Conservation (phyloP, 2,797 vertebrate genomes). For the Cygnus olor region DNA sequence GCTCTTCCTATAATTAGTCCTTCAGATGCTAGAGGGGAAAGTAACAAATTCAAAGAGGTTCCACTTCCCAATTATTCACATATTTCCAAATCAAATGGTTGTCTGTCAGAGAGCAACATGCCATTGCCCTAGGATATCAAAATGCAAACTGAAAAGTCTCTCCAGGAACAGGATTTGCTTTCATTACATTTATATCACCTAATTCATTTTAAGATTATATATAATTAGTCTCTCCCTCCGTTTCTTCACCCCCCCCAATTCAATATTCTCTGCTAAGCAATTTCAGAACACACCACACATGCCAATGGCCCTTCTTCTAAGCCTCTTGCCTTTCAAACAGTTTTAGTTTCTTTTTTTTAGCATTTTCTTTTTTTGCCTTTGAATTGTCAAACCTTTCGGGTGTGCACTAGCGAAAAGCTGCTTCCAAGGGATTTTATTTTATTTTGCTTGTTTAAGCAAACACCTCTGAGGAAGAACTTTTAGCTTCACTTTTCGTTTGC, state of each 20-base stretch:
- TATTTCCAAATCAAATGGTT: conserved; percentile 64
- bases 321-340: conserved; percentile 14
- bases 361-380: not conserved
- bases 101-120: conserved; percentile 63
- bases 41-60: conserved; percentile 68
- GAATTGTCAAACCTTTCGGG: not conserved
- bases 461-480: not conserved
- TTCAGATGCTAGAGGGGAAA: conserved; percentile 60
- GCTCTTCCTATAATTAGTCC: conserved; percentile 65
- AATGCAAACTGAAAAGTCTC: conserved; percentile 64
- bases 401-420: not conserved
- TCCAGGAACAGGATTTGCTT: conserved; percentile 65
- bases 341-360: not conserved
- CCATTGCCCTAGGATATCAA: conserved; percentile 65
- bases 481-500: not conserved
- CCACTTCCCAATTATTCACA: conserved; percentile 66
- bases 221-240: conserved; percentile 62
- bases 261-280: conserved; percentile 55
- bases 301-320: conserved; percentile 14
- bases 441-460: not conserved
- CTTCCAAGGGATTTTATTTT: not conserved
- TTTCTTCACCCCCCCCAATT: not conserved
- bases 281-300: conserved; percentile 44
- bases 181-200: conserved; percentile 70
- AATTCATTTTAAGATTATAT: conserved; percentile 70